Base-by-base conservation (phyloP, 2,888 invertebrate species). In the Helleia helle region DNA sequence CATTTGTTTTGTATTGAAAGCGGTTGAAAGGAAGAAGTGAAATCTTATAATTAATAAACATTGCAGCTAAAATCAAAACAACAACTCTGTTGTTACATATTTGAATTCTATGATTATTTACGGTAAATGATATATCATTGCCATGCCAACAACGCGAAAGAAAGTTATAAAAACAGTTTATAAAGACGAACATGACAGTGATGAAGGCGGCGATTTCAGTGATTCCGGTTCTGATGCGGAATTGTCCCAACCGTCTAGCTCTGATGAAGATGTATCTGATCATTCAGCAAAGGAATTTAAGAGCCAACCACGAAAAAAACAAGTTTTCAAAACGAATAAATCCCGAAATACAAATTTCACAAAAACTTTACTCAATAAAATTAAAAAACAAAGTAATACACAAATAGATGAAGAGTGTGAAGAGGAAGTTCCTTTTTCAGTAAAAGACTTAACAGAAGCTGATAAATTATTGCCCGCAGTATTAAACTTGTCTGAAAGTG, bases 151-250 rank as follows among this genome's bases (percentile, higher is more conserved):
- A 28, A 84, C 83, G 6, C 62, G 81, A 22, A 77, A 83, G 47
- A 81, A 77, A 59, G 58, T 65, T 11, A 68, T 72, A 34, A 81
- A 81, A 67, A 77, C 76, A 1, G 68, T 76, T 4, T 81, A 79
- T 46, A 74, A 79, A 65, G 71, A 83, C 50, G 77, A 79, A 36
- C 64, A 66, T 24, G 65, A 70, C 12, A 77, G 75, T 47, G 80
- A 75, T 26, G 70, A 70, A 47, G 59, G 60, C 40, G 71, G 66
- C 9, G 83, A 84, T 55, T 86, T 79, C 42, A 81, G 79, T 51
- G 86, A 85, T 60, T 85, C 86, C 0, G 84, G 84, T n/a, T 84
- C 85, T 1, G 86, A 86, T 4, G 86, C 81, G 0, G 62, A 76
- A 41, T 72, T 85, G 51, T 66, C 79, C 36, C 71, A 71, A 27